phyloP scores from a whole-genome alignment of 2,113 vertebrate species.

The Tetrax tetrax region DNA sequence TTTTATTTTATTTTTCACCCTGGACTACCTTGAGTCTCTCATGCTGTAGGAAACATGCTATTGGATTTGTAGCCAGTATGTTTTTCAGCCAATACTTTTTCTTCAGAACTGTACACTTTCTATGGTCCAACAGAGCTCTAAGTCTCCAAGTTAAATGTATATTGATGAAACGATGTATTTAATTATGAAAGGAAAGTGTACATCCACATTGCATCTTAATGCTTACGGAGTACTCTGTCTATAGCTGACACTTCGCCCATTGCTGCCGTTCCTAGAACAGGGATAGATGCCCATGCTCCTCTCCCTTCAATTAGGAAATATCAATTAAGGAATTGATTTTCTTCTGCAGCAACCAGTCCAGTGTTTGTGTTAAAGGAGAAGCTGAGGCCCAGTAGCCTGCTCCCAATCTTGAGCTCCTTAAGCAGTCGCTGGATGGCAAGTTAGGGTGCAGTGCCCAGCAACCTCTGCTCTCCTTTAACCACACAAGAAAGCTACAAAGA shows the following conservation, averaged over 20 bases:
- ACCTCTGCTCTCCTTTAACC: not conserved
- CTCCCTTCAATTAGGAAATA: not conserved
- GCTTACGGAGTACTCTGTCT: rapidly evolving
- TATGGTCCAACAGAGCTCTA: not conserved
- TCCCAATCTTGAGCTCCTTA: not conserved
- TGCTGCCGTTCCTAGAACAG: not conserved
- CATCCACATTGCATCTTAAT: not conserved
- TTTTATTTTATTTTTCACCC: not conserved
- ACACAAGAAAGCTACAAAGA: not conserved
- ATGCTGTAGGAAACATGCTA: not conserved
- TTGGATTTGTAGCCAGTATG: not conserved
- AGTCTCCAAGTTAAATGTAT: not conserved
- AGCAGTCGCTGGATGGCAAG: rapidly evolving
- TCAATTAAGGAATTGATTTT: rapidly evolving
- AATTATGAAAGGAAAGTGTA: not conserved
- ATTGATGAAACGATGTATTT: not conserved
- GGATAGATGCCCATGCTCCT: not conserved
- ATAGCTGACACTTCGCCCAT: not conserved
- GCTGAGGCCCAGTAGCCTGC: rapidly evolving
- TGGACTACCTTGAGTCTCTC: not conserved
- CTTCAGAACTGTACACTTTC: not conserved
- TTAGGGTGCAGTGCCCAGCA: rapidly evolving
- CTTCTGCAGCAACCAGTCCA: rapidly evolving
- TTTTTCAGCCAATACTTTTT: not conserved
- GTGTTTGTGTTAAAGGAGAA: not conserved